These are phyloP conservation scores for Daphoenositta chrysoptera DNA, from an alignment of 2,113 vertebrate species.

Conservation along the genomic window DNA sequence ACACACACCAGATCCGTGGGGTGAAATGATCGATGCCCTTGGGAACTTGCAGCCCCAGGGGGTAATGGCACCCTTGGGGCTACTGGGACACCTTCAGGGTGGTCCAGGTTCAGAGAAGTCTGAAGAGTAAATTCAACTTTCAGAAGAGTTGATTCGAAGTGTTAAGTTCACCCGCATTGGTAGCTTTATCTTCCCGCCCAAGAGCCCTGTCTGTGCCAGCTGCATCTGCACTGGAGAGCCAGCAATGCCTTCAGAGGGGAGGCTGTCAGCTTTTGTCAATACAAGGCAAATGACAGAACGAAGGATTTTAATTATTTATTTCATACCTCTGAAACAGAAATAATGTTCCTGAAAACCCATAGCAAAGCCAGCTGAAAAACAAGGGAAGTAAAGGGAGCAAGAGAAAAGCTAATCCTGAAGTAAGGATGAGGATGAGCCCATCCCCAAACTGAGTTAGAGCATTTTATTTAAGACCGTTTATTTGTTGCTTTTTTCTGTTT, in stretches of 20 bases:
- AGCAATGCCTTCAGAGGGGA: not conserved
- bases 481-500: not conserved
- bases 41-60: accelerated
- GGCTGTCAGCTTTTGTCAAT: not conserved
- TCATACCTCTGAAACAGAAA: not conserved
- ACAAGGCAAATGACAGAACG: not conserved
- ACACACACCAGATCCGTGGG: not conserved
- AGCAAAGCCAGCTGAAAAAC: not conserved
- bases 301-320: not conserved
- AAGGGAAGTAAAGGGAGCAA: not conserved
- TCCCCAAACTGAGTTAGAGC: not conserved
- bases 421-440: not conserved
- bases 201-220: not conserved
- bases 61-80: not conserved
- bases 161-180: not conserved
- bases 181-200: not conserved
- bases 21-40: not conserved
- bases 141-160: not conserved
- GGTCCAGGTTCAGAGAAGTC: not conserved
- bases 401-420: not conserved
- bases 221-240: not conserved
- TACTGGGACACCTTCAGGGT: not conserved
- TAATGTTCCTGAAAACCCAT: not conserved
- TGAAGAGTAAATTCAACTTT: not conserved
- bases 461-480: not conserved